A percentile compares a stretch with the other conserved stretches of the same genome.
Evolutionary conservation across 2,888 invertebrate genomes (phyloP).

Genomic region (Hypolimnas misippus): DNA sequence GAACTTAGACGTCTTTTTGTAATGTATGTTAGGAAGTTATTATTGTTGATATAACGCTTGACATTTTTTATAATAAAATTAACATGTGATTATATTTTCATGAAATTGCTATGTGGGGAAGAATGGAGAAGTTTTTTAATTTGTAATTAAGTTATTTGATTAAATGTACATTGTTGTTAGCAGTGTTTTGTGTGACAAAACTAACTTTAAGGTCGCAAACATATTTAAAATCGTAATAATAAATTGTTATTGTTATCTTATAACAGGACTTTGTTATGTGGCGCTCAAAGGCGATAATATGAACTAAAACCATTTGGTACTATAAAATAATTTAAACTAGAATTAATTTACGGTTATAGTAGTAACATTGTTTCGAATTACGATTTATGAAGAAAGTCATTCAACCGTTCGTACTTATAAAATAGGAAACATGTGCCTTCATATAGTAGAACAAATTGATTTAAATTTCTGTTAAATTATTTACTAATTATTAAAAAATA

Average conservation of each 20-base stretch:
- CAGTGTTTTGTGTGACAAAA: constrained; percentile 5
- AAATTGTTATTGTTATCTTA: background rate
- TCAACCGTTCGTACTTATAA: background rate
- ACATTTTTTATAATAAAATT: background rate
- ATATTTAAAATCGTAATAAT: background rate
- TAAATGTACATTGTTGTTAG: background rate
- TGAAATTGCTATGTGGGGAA: background rate
- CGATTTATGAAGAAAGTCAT: no score
- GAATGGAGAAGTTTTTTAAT: constrained; percentile 2
- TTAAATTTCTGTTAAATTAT: background rate
- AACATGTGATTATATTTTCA: background rate
- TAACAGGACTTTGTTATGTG: background rate
- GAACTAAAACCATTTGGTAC: no score
- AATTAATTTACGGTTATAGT: no score
- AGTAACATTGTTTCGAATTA: no score
- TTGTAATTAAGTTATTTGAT: background rate
- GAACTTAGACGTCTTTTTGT: background rate
- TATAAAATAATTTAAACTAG: no score
- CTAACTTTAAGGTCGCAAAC: constrained; percentile 2
- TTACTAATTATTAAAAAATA: no score
- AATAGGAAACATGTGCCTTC: no score
- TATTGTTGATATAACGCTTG: background rate
- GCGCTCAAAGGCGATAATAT: constrained; percentile 3
- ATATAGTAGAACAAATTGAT: no score
- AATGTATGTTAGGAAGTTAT: constrained; percentile 3